Percentiles rank a stretch among this genome's conserved stretches.
phyloP scores from a whole-genome alignment of 2,888 invertebrate genomes.

The Heteromurus nitidus region DNA sequence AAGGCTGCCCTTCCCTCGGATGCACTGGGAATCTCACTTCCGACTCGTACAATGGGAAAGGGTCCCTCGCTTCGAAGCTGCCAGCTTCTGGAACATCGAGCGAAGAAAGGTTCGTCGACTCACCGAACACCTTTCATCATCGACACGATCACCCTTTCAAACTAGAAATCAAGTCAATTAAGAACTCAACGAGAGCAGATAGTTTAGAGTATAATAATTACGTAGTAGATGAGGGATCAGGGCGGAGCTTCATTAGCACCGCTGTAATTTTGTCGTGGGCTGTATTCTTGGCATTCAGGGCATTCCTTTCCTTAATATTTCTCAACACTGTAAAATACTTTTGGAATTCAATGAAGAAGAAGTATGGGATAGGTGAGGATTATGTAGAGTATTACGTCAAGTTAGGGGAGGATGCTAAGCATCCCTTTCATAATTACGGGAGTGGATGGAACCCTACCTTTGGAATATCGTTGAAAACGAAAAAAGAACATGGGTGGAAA shows the following conservation, averaged over 20 bases:
- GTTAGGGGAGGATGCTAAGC: constrained; percentile 43
- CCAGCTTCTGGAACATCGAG: background rate
- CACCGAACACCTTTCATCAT: background rate
- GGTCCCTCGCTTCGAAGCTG: constrained; percentile 12
- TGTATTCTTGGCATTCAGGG: constrained; percentile 27
- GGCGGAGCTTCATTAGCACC: background rate
- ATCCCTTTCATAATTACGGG: constrained; percentile 43
- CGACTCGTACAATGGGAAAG: constrained; percentile 32
- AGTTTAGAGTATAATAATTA: constrained; percentile 4
- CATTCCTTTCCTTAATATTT: background rate
- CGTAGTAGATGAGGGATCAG: constrained; percentile 22
- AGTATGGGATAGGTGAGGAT: constrained; percentile 35
- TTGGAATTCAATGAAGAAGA: background rate
- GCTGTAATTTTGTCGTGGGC: constrained; percentile 29
- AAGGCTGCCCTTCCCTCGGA: constrained; percentile 41
- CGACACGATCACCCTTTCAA: constrained; percentile 37
- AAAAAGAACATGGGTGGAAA: constrained; percentile 30
- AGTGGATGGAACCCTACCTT: constrained; percentile 30
- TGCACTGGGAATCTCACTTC: constrained; percentile 47
- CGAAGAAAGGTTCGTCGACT: constrained; percentile 38
- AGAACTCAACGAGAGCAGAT: constrained; percentile 41
- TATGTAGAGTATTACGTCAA: constrained; percentile 53
- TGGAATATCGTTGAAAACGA: constrained; percentile 42
- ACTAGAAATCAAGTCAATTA: constrained; percentile 44
- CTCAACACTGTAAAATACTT: background rate